These are phyloP conservation scores for Bombus turneri DNA, from an alignment of 1,140 invertebrate species.

Conservation along the genomic window DNA sequence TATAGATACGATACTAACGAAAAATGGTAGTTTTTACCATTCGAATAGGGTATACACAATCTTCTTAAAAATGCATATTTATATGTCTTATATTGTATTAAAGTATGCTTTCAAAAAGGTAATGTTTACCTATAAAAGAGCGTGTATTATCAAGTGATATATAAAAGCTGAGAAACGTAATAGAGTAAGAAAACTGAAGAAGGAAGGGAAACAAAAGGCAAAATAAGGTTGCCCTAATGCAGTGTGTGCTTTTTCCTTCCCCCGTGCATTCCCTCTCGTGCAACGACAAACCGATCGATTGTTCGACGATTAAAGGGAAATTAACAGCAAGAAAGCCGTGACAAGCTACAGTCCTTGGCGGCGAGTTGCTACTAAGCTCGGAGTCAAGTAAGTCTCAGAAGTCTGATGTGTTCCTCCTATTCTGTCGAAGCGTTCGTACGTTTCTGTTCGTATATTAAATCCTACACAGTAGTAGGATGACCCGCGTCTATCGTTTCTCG, in stretches of 20 bases:
- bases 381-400: conserved; percentile 93
- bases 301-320: conserved; percentile 80
- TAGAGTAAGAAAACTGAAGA: conserved; percentile 54
- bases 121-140: neutral
- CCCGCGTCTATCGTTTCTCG: conserved; percentile 58
- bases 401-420: conserved; percentile 73
- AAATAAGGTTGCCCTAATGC: conserved; percentile 80
- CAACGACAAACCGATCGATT: conserved; percentile 77
- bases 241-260: conserved; percentile 82
- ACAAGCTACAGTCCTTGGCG: conserved; percentile 93
- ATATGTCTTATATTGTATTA: neutral
- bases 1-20: conserved; percentile 18
- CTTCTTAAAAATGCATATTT: neutral
- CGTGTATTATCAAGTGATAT: neutral
- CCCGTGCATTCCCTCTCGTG: conserved; percentile 80
- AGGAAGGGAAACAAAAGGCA: conserved; percentile 58
- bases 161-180: conserved; percentile 28
- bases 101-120: neutral
- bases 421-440: conserved; percentile 69
- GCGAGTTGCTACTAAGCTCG: conserved; percentile 94
- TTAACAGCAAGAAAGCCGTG: conserved; percentile 81
- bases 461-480: conserved; percentile 58
- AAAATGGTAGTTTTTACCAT: conserved; percentile 2
- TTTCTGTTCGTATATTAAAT: conserved; percentile 66
- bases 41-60: neutral